Conservation (phyloP, 2,113 vertebrate species). For the Erpornis zantholeuca region DNA sequence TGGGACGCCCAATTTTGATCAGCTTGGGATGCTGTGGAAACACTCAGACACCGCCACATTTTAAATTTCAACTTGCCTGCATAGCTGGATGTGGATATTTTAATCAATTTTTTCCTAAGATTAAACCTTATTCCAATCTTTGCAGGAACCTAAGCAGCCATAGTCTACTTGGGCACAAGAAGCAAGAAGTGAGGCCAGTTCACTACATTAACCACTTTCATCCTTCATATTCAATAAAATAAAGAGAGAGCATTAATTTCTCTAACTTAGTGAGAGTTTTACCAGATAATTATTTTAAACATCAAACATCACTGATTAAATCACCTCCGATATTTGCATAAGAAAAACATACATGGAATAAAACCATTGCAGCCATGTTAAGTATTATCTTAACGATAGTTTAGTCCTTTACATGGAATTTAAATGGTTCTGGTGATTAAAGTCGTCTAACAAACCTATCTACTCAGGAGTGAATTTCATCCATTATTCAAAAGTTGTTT, state of each 20-base stretch:
- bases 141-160: neutral
- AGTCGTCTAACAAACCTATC: neutral
- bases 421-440: neutral
- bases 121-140: neutral
- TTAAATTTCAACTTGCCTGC: neutral
- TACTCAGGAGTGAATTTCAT: neutral
- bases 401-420: neutral
- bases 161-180: neutral
- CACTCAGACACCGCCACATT: neutral
- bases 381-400: neutral
- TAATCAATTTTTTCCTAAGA: neutral
- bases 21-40: neutral
- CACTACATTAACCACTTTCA: neutral
- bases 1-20: neutral
- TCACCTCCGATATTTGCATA: neutral
- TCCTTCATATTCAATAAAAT: neutral
- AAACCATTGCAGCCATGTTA: neutral
- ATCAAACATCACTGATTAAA: neutral
- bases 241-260: neutral
- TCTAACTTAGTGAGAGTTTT: neutral
- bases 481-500: neutral
- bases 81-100: neutral
- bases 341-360: neutral
- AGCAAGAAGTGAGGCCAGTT: neutral
- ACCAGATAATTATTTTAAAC: neutral